Evolutionary conservation across 2,113 vertebrate species (phyloP).

Genomic region (Myotis brandtii): DNA sequence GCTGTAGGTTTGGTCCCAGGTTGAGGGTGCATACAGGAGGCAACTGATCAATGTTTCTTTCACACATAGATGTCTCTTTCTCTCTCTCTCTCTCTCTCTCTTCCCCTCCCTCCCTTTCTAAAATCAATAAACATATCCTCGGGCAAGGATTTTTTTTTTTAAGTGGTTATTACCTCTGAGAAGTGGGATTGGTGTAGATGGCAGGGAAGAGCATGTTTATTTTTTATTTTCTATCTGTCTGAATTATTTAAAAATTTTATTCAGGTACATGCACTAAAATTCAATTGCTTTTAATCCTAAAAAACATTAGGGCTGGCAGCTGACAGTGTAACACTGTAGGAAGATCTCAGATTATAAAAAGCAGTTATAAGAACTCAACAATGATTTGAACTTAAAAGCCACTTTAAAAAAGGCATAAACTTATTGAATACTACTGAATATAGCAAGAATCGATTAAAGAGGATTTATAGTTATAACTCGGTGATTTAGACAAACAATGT

Average conservation of each 20-base stretch:
- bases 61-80: too few species aligned
- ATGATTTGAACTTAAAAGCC: not conserved
- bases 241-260: slow-evolving; percentile 27
- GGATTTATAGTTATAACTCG: not conserved
- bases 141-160: not conserved
- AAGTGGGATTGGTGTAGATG: not conserved
- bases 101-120: not conserved
- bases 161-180: not conserved
- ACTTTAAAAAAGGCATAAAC: slow-evolving; percentile 21
- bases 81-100: too few species aligned
- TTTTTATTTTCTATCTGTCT: not conserved
- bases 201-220: not conserved
- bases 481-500: slow-evolving; percentile 1
- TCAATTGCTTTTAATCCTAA: slow-evolving; percentile 45
- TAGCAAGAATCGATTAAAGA: not conserved
- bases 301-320: not conserved
- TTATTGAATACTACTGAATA: not conserved
- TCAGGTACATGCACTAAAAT: not conserved
- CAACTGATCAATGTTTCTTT: too few species aligned
- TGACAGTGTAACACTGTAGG: not conserved
- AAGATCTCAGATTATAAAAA: slow-evolving; percentile 36
- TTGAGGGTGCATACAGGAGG: too few species aligned
- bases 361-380: not conserved
- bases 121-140: not conserved
- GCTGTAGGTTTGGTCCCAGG: not conserved